These are phyloP conservation scores for Helicoverpa zea DNA, from an alignment of 1,140 invertebrate species.

Conservation along the genomic window DNA sequence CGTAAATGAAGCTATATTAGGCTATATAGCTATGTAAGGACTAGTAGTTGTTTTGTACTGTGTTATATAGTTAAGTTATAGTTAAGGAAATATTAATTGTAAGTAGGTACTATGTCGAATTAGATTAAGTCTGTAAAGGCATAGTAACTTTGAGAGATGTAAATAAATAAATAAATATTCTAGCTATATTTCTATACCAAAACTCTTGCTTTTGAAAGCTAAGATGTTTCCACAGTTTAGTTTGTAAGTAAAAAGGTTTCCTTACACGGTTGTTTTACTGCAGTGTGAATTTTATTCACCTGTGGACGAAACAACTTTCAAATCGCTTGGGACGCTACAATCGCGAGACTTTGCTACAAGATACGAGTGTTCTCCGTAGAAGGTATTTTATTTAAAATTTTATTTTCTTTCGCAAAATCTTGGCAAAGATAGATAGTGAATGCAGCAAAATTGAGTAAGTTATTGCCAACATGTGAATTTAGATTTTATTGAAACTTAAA, in stretches of 20 bases:
- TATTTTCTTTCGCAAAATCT: constrained; percentile 17
- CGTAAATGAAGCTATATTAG: no score
- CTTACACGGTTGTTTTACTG: constrained; percentile 19
- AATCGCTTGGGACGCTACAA: constrained; percentile 24
- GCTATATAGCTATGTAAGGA: no score
- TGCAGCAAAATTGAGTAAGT: constrained; percentile 33
- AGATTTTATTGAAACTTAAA: neutral
- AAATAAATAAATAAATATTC: no score
- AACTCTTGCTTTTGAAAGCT: neutral
- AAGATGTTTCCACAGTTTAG: constrained; percentile 22
- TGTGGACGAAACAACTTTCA: constrained; percentile 34
- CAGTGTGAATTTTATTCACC: constrained; percentile 44
- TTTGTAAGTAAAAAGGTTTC: constrained; percentile 12
- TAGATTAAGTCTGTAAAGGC: no score
- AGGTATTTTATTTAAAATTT: constrained; percentile 29
- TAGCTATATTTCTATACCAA: neutral
- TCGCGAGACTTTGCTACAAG: constrained; percentile 28
- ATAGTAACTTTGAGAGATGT: no score
- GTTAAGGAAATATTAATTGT: no score
- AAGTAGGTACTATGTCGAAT: no score
- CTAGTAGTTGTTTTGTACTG: no score
- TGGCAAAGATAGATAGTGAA: neutral
- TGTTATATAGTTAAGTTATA: no score
- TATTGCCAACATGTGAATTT: neutral
- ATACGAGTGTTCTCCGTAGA: constrained; percentile 21